Percentiles rank a stretch among this genome's conserved stretches.
These are phyloP conservation scores for Rhimphoctona megacephalus DNA, from an alignment of 2,888 invertebrate genomes.

Conservation along the genomic window DNA sequence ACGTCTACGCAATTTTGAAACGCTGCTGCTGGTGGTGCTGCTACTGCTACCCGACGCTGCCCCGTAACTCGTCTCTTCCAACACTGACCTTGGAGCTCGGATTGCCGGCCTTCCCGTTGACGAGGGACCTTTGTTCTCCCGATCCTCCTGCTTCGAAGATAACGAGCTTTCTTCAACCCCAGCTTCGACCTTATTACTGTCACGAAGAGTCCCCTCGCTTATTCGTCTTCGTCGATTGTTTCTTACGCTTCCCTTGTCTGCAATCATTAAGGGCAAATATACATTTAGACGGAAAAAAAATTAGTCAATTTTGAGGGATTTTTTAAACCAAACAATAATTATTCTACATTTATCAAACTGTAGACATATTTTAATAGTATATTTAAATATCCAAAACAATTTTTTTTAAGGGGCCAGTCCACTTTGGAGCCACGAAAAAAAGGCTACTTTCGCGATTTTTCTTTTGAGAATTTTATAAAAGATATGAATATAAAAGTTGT, in stretches of 20 bases:
- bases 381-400: too few relatives aligned
- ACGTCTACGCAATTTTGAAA: constrained; percentile 80
- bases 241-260: constrained; percentile 80
- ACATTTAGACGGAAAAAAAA: too few relatives aligned
- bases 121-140: constrained; percentile 83
- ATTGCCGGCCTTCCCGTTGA: constrained; percentile 78
- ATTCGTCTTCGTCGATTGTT: constrained; percentile 80
- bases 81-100: constrained; percentile 79
- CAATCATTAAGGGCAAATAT: too few relatives aligned
- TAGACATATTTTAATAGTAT: too few relatives aligned
- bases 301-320: too few relatives aligned
- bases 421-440: too few relatives aligned
- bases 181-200: constrained; percentile 76
- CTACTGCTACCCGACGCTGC: constrained; percentile 74
- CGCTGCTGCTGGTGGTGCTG: constrained; percentile 52
- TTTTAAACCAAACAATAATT: too few relatives aligned
- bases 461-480: too few relatives aligned
- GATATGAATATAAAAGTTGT: too few relatives aligned
- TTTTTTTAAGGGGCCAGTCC: too few relatives aligned
- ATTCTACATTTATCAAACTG: too few relatives aligned
- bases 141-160: constrained; percentile 80
- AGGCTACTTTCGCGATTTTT: too few relatives aligned
- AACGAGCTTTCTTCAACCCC: constrained; percentile 69
- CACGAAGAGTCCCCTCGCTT: constrained; percentile 79
- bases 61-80: constrained; percentile 80